These are phyloP conservation scores for Protophormia terraenovae DNA, from an alignment of 2,888 invertebrate genomes.

Conservation along the genomic window DNA sequence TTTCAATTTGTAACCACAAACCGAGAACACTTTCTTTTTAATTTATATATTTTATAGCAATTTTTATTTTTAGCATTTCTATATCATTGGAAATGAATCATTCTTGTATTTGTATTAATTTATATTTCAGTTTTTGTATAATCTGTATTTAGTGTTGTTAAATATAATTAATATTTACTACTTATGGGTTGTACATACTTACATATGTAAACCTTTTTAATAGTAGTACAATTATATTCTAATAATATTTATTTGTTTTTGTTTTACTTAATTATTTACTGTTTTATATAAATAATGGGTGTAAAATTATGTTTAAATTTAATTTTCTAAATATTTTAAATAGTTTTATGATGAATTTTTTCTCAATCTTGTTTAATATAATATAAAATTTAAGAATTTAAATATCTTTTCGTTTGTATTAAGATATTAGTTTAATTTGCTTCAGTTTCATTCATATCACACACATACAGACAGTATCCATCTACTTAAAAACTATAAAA, in stretches of 20 bases:
- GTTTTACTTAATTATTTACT: neutral
- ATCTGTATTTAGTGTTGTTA: constrained; percentile 26
- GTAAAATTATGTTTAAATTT: constrained; percentile 52
- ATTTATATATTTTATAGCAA: neutral
- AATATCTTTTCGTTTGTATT: neutral
- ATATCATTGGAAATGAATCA: neutral
- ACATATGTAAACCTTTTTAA: constrained; percentile 32
- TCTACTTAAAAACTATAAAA: constrained; percentile 43
- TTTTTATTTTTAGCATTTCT: neutral
- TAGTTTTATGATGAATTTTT: constrained; percentile 27
- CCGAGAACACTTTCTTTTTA: neutral
- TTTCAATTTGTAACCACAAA: neutral
- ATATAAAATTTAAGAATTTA: constrained; percentile 7
- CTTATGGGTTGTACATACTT: constrained; percentile 27
- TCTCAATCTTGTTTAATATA: neutral
- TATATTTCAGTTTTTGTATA: constrained; percentile 20
- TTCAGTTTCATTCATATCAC: constrained; percentile 61
- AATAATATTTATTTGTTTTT: too few relatives aligned
- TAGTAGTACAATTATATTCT: neutral
- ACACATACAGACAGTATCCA: constrained; percentile 32
- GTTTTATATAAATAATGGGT: constrained; percentile 33
- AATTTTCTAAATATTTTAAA: constrained; percentile 50
- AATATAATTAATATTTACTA: constrained; percentile 16
- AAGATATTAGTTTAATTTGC: constrained; percentile 50
- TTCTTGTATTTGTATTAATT: neutral